Percentiles rank a stretch among this genome's conserved stretches.
Conservation (phyloP, 2,797 vertebrate species). For the Epinephelus awoara region DNA sequence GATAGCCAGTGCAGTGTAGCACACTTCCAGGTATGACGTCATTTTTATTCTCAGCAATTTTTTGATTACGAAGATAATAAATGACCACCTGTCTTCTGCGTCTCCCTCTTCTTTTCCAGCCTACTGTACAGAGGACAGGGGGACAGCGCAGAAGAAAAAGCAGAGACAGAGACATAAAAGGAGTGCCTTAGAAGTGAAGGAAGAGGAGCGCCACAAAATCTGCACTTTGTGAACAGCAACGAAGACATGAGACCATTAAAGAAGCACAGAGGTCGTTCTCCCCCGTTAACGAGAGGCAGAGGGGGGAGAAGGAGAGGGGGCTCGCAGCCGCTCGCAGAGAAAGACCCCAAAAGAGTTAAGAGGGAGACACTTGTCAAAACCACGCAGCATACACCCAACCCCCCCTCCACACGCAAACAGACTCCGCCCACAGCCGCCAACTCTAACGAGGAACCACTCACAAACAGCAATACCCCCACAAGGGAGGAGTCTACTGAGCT, state of each 20-base stretch:
- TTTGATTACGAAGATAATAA: slow-evolving; percentile 69
- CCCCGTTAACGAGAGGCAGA: slow-evolving; percentile 87
- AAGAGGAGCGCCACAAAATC: slow-evolving; percentile 54
- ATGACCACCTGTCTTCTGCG: slow-evolving; percentile 69
- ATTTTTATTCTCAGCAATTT: slow-evolving; percentile 66
- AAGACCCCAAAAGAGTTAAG: slow-evolving; percentile 82
- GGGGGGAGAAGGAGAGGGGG: slow-evolving; percentile 83
- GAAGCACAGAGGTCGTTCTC: slow-evolving; percentile 87
- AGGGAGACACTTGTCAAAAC: slow-evolving; percentile 74
- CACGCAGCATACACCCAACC: slow-evolving; percentile 69
- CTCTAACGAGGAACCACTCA: slow-evolving; percentile 72
- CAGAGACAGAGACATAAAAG: slow-evolving; percentile 48
- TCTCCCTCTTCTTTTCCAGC: slow-evolving; percentile 69
- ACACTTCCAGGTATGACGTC: slow-evolving; percentile 64
- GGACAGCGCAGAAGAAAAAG: slow-evolving; percentile 42
- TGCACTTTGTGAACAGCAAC: slow-evolving; percentile 67
- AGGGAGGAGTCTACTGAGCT: slow-evolving; percentile 73
- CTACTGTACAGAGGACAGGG: slow-evolving; percentile 45
- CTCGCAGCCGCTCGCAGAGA: slow-evolving; percentile 79
- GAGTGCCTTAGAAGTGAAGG: slow-evolving; percentile 76
- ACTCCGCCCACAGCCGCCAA: slow-evolving; percentile 58
- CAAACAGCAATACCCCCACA: slow-evolving; percentile 65
- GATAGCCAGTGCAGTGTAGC: slow-evolving; percentile 52
- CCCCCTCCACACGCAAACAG: slow-evolving; percentile 73
- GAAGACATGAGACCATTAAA: slow-evolving; percentile 90